Conservation (phyloP, 2,888 invertebrate species). For the Achlya flavicornis region DNA sequence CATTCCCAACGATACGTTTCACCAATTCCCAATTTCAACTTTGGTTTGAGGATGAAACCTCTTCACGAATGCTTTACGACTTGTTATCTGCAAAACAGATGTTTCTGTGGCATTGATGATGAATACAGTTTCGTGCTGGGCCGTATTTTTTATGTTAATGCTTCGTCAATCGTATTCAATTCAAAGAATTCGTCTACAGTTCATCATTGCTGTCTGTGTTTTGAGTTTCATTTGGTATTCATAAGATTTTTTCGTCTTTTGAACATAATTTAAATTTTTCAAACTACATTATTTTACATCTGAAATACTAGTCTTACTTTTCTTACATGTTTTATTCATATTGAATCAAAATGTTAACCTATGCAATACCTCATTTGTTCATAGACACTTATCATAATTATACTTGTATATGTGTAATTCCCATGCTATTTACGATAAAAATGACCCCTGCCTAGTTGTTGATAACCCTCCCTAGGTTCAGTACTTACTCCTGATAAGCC, state of each 20-base stretch:
- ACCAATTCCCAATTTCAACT: neutral
- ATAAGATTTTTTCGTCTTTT: neutral
- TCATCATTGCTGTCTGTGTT: neutral
- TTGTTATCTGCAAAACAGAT: constrained; percentile 48
- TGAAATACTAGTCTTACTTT: too few relatives aligned
- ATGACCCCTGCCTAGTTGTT: neutral
- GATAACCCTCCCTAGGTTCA: constrained; percentile 7
- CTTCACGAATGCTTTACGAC: constrained; percentile 24
- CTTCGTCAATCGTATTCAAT: neutral
- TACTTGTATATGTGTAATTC: neutral
- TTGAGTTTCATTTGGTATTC: neutral
- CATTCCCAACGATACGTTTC: constrained; percentile 26
- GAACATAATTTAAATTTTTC: too few relatives aligned
- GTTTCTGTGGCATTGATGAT: constrained; percentile 29
- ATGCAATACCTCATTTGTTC: neutral
- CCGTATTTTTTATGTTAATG: neutral
- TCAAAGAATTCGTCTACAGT: neutral
- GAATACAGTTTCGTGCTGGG: neutral
- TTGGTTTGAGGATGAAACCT: neutral
- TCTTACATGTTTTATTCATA: neutral
- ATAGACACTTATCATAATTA: neutral
- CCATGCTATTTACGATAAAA: neutral
- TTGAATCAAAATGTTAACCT: neutral
- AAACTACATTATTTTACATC: too few relatives aligned
- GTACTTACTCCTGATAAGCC: constrained; percentile 7